Evolutionary conservation across 2,113 vertebrate species (phyloP).

Genomic region (Raja brachyura): DNA sequence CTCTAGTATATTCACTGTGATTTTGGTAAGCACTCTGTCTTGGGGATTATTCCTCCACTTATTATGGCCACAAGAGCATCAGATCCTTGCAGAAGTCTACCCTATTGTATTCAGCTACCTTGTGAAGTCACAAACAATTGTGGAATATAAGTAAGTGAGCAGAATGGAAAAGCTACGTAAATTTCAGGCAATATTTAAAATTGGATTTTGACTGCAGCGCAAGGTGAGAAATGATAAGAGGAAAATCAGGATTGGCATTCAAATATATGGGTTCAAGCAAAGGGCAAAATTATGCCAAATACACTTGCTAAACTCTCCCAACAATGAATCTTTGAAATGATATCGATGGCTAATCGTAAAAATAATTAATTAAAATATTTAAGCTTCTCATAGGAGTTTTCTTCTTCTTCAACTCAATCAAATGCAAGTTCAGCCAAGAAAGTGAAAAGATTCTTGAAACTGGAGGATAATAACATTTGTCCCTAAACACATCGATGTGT

Average conservation of each 20-base stretch:
- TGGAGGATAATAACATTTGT: background rate
- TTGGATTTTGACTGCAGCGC: background rate
- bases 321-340: background rate
- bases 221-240: background rate
- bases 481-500: background rate
- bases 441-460: background rate
- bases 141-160: background rate
- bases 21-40: background rate
- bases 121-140: background rate
- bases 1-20: background rate
- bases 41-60: background rate
- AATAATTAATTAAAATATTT: background rate
- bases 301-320: background rate
- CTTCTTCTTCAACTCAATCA: background rate
- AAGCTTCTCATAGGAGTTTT: background rate
- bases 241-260: background rate
- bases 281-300: background rate
- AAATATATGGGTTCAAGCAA: background rate
- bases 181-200: background rate
- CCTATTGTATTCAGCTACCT: background rate
- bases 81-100: background rate
- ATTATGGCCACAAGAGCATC: background rate
- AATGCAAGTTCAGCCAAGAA: background rate
- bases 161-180: background rate
- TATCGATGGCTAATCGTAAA: background rate